Evolutionary conservation across 2,888 invertebrate genomes (phyloP), one percentile per base, ranked within the genome.

Genomic region (Elmis aenea): DNA sequence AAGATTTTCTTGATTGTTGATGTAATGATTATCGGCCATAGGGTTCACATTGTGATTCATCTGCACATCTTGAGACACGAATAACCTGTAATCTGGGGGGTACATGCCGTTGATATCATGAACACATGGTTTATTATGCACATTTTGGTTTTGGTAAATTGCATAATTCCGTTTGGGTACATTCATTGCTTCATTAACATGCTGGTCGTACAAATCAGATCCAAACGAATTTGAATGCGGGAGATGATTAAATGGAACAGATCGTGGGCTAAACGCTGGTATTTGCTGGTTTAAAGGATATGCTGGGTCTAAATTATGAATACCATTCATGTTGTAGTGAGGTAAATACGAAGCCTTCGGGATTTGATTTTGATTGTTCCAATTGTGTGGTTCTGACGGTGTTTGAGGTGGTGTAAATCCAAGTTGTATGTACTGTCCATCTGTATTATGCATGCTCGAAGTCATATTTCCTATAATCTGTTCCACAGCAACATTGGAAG

Each of bases 391-490:
- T 12, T 51, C 52, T 45, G 52, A 63, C 12, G 55, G 44, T n/a
- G n/a, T n/a, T n/a, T n/a, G 44, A 16, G 68, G 69, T 10, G 67
- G 61, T 6, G 69, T 62, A 46, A 71, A 71, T 2, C 73, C 74
- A 40, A 76, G 67, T 38, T 73, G 73, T 23, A 72, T 70, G 52
- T 74, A 77, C 51, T 74, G 75, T 12, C 74, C 75, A 38, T 74
- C 73, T n/a, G 69, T 64, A 57, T 66, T 73, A 51, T 75, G 74
- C 44, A 73, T 67, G 58, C 77, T 75, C 9, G 76, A 71, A 18
- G 76, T 74, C 71, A 77, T 75, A 48, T 75, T 73, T 49, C 74
- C 74, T 36, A 77, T 75, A 39, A 77, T 74, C 57, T 77, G 74
- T 50, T 77, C 76, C 51, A 76, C 63, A 12, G 66, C 61, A 38